Evolutionary conservation across 2,113 vertebrate genomes (phyloP), one percentile per base, ranked within the genome.

Genomic region (Bothrops jararaca): DNA sequence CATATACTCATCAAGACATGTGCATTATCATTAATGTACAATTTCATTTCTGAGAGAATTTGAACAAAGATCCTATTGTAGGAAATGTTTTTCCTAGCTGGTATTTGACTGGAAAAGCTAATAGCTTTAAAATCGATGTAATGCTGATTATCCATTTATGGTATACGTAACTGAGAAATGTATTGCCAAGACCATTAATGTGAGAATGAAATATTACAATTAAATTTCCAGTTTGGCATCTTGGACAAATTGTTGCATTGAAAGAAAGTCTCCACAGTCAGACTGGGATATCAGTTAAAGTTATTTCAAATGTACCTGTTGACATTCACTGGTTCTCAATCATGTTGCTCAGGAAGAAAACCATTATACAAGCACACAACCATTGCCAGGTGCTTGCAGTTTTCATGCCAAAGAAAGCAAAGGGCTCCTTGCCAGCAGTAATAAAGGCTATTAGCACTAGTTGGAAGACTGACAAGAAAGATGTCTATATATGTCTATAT

Each of bases 341-440:
- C 99, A 99, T 99, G 98, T 99, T 99, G 98, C 99, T 99, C 96
- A 99, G 96, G 98, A 99, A 99, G 98, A 99, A 99, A 96, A 99
- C 99, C 99, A 99, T 99, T 99, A 99, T 99, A 96, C 99, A 99
- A 92, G 99, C 99, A 94, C 64, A 69, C 64, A 69, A 15, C 99
- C 99, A 99, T 94, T 98, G 98, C 99, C 99, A 99, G 96, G 99
- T 96, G 92, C 98, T 98, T 1, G 99, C 99, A 95, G 99, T 97
- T 97, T 99, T 98, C 98, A 99, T 98, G 96, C 99, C 99, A 90
- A 99, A 97, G 93, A 99, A 98, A 95, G 98, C 98, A 94, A 99
- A 99, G 0, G 99, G 98, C 96, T 99, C 99, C 94, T 98, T 99
- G 97, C 99, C 99, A 69, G 99, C 97, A 58, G 99, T 98, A 95